Percentiles rank a stretch among this genome's conserved stretches.
Evolutionary conservation across 2,113 vertebrate species (phyloP).

Genomic region (Dipodomys ordii): DNA sequence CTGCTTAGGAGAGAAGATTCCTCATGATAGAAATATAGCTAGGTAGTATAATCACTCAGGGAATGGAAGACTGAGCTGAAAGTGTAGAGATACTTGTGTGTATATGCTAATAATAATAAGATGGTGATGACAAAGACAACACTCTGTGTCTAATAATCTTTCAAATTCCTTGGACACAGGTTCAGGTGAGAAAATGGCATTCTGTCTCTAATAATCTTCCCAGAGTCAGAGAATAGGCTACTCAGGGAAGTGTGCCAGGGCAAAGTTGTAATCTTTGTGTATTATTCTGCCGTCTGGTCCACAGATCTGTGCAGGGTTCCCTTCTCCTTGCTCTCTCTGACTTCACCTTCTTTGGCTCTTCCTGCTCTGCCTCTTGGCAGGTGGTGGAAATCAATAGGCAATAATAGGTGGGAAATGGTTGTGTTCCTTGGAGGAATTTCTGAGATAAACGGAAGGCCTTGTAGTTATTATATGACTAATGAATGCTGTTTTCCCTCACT

Average conservation of each 20-base stretch:
- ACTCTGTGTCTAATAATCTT: background rate
- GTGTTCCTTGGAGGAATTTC: conserved; percentile 73
- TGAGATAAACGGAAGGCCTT: conserved; percentile 69
- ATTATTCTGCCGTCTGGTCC: background rate
- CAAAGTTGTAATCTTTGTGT: background rate
- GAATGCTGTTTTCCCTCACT: conserved; percentile 74
- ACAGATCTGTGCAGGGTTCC: background rate
- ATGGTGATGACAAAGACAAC: background rate
- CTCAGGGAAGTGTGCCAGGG: background rate
- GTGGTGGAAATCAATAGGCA: conserved; percentile 65
- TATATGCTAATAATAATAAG: background rate
- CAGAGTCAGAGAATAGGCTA: background rate
- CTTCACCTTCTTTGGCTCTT: conserved; percentile 1
- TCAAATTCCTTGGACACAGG: background rate
- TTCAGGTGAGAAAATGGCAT: background rate
- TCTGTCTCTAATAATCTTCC: background rate
- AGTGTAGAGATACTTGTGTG: background rate
- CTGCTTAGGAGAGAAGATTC: background rate
- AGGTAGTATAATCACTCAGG: background rate
- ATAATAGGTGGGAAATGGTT: conserved; percentile 73
- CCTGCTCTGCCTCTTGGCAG: conserved; percentile 42
- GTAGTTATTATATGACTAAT: conserved; percentile 79
- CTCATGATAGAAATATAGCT: background rate
- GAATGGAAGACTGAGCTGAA: background rate
- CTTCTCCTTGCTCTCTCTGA: background rate